phyloP scores from a whole-genome alignment of 2,113 vertebrate genomes.

The Pterocles orientalis region DNA sequence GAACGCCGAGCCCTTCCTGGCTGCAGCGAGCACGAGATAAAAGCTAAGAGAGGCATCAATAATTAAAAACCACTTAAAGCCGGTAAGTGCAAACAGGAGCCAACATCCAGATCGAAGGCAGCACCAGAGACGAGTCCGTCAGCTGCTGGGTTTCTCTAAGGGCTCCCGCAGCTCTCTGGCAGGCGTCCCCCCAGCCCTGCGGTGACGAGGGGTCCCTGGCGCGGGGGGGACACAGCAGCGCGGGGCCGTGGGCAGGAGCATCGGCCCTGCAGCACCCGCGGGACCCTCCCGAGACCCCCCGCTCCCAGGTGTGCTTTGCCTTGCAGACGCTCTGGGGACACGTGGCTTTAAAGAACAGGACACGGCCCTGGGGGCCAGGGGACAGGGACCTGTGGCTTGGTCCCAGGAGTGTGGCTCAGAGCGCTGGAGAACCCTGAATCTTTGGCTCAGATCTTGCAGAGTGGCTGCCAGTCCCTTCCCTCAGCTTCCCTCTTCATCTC shows the following conservation, averaged over 20 bases:
- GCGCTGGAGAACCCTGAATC: background rate
- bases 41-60: slow-evolving; percentile 72
- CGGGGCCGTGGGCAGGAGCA: background rate
- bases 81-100: slow-evolving; percentile 57
- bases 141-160: background rate
- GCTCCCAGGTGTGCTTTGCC: background rate
- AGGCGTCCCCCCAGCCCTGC: rapidly evolving
- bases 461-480: background rate
- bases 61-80: slow-evolving; percentile 69
- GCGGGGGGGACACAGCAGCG: rapidly evolving
- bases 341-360: background rate
- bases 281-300: rapidly evolving
- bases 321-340: background rate
- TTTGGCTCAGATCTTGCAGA: background rate
- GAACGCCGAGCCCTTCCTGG: slow-evolving; percentile 24
- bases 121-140: background rate
- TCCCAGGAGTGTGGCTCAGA: rapidly evolving
- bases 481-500: background rate
- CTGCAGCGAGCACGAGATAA: slow-evolving; percentile 9
- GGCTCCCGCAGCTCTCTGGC: background rate
- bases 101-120: background rate
- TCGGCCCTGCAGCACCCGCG: background rate
- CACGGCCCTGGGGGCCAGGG: background rate
- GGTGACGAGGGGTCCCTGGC: background rate
- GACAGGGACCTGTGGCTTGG: background rate